These are phyloP conservation scores for Monodelphis domestica DNA, from an alignment of 2,797 vertebrate species.

Conservation along the genomic window DNA sequence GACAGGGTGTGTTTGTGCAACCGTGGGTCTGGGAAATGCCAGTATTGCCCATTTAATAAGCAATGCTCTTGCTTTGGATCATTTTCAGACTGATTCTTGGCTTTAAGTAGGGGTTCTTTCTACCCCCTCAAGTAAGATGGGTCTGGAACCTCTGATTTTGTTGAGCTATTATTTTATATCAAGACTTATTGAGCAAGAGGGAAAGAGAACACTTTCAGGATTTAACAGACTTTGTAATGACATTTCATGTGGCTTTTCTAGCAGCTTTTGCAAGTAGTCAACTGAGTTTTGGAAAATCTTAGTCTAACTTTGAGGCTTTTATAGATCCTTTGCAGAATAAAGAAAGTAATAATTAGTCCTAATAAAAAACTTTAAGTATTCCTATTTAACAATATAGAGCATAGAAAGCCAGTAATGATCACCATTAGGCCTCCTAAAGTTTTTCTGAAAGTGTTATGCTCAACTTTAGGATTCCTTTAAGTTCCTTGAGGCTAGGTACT, in stretches of 20 bases:
- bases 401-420: not conserved
- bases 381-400: not conserved
- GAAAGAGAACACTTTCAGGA: slow-evolving; percentile 18
- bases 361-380: not conserved
- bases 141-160: slow-evolving; percentile 42
- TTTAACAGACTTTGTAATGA: slow-evolving; percentile 24
- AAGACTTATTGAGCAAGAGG: slow-evolving; percentile 38
- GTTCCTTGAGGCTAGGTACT: not conserved
- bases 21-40: slow-evolving; percentile 16
- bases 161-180: slow-evolving; percentile 30
- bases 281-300: slow-evolving; percentile 16
- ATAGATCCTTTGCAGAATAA: slow-evolving; percentile 29
- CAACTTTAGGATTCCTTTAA: slow-evolving; percentile 19
- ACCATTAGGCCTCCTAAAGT: not conserved
- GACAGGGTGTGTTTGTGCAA: slow-evolving; percentile 27
- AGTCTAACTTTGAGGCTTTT: slow-evolving; percentile 16
- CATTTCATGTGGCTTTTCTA: slow-evolving; percentile 13
- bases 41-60: not conserved
- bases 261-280: not conserved
- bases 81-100: not conserved
- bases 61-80: not conserved
- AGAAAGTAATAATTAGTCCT: not conserved
- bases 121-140: slow-evolving; percentile 11
- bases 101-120: not conserved
- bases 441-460: slow-evolving; percentile 8